Base-by-base conservation (phyloP, 1,140 invertebrate genomes). In the Cotesia vestalis region DNA sequence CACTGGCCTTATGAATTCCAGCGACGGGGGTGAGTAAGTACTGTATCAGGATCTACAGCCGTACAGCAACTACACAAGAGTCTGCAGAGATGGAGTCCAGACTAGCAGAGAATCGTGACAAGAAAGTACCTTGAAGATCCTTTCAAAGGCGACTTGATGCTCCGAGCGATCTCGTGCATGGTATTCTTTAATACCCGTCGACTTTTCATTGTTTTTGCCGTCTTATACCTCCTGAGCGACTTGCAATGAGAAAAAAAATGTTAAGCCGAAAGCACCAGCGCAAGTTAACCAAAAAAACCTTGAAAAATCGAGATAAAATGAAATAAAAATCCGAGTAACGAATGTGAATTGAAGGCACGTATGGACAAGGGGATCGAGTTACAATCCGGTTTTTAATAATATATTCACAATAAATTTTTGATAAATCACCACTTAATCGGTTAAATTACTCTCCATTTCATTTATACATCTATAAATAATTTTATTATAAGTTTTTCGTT, bases 81-180 rank as follows among this genome's bases (percentile, higher is more conserved):
- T 46, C 40, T 46, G 40, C 40, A 46, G 40, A 46, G 40, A 46
- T 46, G 40, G 5, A 62, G 11, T 35, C 14, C 59, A 61, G 62
- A 68, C 68, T 63, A 35, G 27, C 67, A 60, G 38, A 52, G 46
- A 74, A 69, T 55, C 35, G 60, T 66, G 67, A 72, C 71, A 70
- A 75, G 74, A 72, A 71, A 71, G 46, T 68, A 69, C 74, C 74
- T 75, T 75, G 74, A 75, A 66, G 67, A 75, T 70, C 67, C 67
- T 70, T 62, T 72, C 60, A 72, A 75, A 75, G 74, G 74, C 66
- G 36, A 75, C 57, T 63, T 55, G 36, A 53, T 46, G 62, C 66
- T 64, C 51, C 55, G 36, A 69, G 66, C 63, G 38, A 67, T 57
- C 66, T 68, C 63, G 38, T 72, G 66, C 63, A 38, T 72, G 66